Base-by-base conservation (phyloP, 2,113 vertebrate species). In the Malurus cyaneus region DNA sequence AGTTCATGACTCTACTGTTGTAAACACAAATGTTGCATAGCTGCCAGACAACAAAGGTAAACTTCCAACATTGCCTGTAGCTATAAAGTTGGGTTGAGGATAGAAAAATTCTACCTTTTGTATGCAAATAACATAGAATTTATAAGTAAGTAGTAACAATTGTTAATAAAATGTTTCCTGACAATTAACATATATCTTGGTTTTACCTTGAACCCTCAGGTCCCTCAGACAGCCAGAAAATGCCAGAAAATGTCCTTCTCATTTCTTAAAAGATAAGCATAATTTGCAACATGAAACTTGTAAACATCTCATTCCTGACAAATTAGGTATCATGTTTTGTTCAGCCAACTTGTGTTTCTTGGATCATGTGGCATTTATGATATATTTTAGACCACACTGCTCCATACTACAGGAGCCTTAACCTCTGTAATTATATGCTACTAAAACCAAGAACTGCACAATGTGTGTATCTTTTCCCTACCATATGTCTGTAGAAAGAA, bases 401-500 rank as follows among this genome's bases (percentile, higher is more conserved):
- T 71, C 42, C 70, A 80, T 70, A 77, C 21, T 80, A 92, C 56
- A 88, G 85, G 67, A 89, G 81, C 77, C 73, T 96, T 89, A 91
- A 80, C 57, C 36, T 92, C 89, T 77, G 49, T 82, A 96, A 95
- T 96, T 94, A 92, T 70, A 86, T 80, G 80, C 56, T 95, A 87
- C 85, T 95, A 94, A 95, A 96, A 90, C 74, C 67, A 88, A 82
- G 60, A 95, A 96, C 73, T 86, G 73, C 82, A 90, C 70, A 91
- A 89, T 85, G 70, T 96, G 96, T 96, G 89, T 77, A 39, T 93
- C 77, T 94, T 94, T 78, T 77, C 39, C 14, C 49, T 96, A 72
- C 26, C 0, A 1, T 25, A 53, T 19, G 50, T 93, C 92, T 88
- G 88, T 89, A 71, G 60, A 90, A 86, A 91, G 61, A 70, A 94